These are phyloP conservation scores for Drosophila suzukii DNA, from an alignment of 1,140 invertebrate genomes.

Conservation along the genomic window DNA sequence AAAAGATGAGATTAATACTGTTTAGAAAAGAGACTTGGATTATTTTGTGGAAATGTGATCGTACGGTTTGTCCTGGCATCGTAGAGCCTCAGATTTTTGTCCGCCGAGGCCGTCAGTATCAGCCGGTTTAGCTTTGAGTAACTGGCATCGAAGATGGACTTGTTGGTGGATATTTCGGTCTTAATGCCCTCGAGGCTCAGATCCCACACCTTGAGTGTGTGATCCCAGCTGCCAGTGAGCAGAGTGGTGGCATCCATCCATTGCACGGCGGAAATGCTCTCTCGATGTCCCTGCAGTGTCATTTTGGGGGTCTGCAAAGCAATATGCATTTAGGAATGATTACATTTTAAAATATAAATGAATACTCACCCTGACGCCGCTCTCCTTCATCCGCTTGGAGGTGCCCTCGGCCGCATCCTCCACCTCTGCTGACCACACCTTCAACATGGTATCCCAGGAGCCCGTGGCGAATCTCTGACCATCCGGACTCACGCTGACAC, in stretches of 20 bases:
- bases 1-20: constrained; percentile 24
- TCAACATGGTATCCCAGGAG: constrained; percentile 94
- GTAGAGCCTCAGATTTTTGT: constrained; percentile 95
- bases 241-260: constrained; percentile 93
- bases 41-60: constrained; percentile 15
- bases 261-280: constrained; percentile 92
- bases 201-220: constrained; percentile 98
- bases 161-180: constrained; percentile 93
- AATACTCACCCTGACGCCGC: constrained; percentile 85
- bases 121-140: constrained; percentile 91
- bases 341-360: not conserved
- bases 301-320: constrained; percentile 90
- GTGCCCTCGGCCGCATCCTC: constrained; percentile 81
- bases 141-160: constrained; percentile 94
- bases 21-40: not conserved
- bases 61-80: constrained; percentile 95
- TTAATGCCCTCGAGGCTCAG: constrained; percentile 92
- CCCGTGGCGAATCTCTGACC: constrained; percentile 92
- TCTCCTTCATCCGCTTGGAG: constrained; percentile 80
- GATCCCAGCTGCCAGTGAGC: constrained; percentile 96
- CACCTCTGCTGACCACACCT: constrained; percentile 90
- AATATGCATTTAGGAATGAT: not conserved
- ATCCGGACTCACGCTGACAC: constrained; percentile 90
- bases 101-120: constrained; percentile 94
- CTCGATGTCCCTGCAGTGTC: constrained; percentile 96